Percentiles rank a stretch among this genome's conserved stretches.
Conservation (phyloP, 2,113 vertebrate species). For the Psophia crepitans region DNA sequence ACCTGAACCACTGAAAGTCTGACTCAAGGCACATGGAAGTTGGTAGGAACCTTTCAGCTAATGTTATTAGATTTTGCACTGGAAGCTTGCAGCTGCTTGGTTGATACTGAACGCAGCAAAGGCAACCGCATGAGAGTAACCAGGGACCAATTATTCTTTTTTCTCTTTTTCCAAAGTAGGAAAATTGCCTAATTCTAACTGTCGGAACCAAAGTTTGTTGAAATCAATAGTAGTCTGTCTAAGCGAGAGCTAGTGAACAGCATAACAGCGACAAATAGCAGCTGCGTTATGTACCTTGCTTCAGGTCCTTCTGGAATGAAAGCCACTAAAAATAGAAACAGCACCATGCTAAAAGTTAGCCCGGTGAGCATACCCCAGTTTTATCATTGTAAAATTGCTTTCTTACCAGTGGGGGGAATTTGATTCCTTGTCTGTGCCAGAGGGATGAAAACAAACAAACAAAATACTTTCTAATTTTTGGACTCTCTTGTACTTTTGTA, state of each 20-base stretch:
- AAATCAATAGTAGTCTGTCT: background rate
- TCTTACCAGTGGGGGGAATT: background rate
- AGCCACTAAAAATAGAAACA: constrained; percentile 2
- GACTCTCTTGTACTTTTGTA: background rate
- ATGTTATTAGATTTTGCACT: background rate
- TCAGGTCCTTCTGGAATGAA: constrained; percentile 14
- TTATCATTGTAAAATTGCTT: constrained; percentile 11
- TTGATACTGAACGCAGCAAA: background rate
- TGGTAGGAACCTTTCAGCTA: background rate
- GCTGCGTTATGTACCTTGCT: background rate
- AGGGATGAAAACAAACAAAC: background rate
- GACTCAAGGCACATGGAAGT: background rate
- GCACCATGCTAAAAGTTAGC: background rate
- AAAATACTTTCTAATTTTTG: background rate
- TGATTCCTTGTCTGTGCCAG: background rate
- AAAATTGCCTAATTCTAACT: background rate
- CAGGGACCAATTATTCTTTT: background rate
- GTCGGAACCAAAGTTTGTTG: background rate
- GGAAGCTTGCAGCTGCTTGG: background rate
- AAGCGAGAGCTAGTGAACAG: background rate
- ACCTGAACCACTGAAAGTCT: background rate
- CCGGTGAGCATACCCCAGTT: background rate
- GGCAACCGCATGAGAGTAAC: background rate
- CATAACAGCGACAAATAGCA: background rate
- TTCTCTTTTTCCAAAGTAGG: background rate